Conservation (phyloP, 2,797 vertebrate genomes). For the Discoglossus pictus region DNA sequence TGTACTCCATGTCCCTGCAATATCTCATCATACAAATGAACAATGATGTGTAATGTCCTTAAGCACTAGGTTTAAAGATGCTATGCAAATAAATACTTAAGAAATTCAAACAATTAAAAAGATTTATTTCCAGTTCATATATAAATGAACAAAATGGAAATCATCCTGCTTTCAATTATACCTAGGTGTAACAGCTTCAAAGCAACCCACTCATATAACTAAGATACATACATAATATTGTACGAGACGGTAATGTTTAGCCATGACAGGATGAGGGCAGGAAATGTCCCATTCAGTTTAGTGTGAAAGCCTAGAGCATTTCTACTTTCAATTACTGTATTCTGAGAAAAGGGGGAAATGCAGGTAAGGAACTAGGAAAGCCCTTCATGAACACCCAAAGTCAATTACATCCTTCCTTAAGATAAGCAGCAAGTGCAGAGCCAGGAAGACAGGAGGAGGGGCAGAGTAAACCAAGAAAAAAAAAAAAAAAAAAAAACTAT, state of each 20-base stretch:
- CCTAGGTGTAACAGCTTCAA: neutral
- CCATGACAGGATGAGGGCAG: neutral
- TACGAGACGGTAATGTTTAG: slow-evolving; percentile 2
- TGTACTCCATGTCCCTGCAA: too few species aligned
- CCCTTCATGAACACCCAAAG: slow-evolving; percentile 1
- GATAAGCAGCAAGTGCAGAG: slow-evolving; percentile 36
- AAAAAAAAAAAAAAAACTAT: slow-evolving; percentile 39
- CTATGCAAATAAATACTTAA: too few species aligned
- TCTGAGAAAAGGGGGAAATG: slow-evolving; percentile 9
- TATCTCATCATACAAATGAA: too few species aligned
- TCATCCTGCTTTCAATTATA: neutral
- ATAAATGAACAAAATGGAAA: neutral
- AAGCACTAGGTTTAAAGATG: too few species aligned
- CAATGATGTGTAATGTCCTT: too few species aligned
- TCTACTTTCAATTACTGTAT: neutral
- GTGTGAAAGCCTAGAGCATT: neutral
- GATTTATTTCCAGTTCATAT: too few species aligned
- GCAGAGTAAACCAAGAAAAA: neutral
- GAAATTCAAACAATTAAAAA: too few species aligned
- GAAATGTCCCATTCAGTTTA: slow-evolving; percentile 1
- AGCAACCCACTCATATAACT: neutral
- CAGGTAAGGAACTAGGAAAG: slow-evolving; percentile 19
- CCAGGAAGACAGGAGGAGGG: slow-evolving; percentile 2
- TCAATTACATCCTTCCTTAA: slow-evolving; percentile 30
- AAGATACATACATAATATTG: neutral